Evolutionary conservation across 2,113 vertebrate species (phyloP), one percentile per base, ranked within the genome.

Genomic region (Oryzias curvinotus): DNA sequence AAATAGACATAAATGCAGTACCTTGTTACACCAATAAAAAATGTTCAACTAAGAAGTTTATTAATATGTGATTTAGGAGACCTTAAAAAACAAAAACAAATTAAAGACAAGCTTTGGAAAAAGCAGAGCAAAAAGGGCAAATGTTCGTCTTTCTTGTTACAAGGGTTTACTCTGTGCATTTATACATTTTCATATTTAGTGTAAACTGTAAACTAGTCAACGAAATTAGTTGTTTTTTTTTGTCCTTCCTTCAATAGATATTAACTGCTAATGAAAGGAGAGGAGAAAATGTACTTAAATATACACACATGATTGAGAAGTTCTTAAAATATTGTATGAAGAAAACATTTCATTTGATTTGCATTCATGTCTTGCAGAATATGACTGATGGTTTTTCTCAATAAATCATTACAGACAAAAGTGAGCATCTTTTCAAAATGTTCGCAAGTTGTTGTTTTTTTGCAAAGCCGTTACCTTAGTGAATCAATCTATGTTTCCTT

Each of bases 131-230:
- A 23, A 56, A 53, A 58, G 18, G 14, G 7, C 30, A 5, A 46
- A 7, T 56, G 44, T 44, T 68, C 28, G 65, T 70, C 67, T 73
- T 64, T 44, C 52, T 64, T 10, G 51, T 76, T 75, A 51, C 48
- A 73, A 72, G 80, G 80, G 49, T 77, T 74, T 51, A 59, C 57
- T 46, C 18, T 61, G 28, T 30, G 36, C 12, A 36, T 36, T 36
- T 36, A 36, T 36, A 12, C 8, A 12, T 36, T 8, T 36, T 36
- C 36, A 36, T 36, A 36, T 36, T 36, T 36, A 10, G 26, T 28
- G 26, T 28, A 5, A 28, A 23, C 21, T 28, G 30, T 36, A 36
- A 10, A 36, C 6, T 28, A 28, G 26, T 28, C 26, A 28, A 4
- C 5, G 6, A 5, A 28, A 28, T 28, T 28, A 28, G 4, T 28